Percentiles rank a stretch among this genome's conserved stretches.
phyloP scores from a whole-genome alignment of 2,113 vertebrate species.

The Phalacrocorax aristotelis region DNA sequence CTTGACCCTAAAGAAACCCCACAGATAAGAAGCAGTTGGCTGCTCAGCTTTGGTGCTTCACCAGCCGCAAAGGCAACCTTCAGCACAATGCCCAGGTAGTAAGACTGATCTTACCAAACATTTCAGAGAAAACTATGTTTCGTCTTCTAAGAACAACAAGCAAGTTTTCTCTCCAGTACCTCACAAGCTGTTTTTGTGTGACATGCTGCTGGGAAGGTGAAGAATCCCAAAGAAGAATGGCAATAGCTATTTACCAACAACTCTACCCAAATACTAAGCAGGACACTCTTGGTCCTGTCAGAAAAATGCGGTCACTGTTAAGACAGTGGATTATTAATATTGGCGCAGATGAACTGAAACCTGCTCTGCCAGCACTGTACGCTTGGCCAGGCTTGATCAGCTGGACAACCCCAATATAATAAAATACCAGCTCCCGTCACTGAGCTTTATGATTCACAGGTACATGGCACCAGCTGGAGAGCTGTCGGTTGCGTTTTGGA shows the following conservation, averaged over 20 bases:
- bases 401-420: neutral
- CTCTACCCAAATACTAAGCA: neutral
- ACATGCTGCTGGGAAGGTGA: neutral
- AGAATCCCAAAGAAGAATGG: neutral
- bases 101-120: neutral
- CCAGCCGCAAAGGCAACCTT: neutral
- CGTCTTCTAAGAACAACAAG: neutral
- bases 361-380: neutral
- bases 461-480: fast-evolving
- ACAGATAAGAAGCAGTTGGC: neutral
- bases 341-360: neutral
- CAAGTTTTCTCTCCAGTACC: neutral
- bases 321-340: neutral
- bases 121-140: neutral
- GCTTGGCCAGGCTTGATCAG: neutral
- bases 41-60: neutral
- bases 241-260: neutral
- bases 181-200: neutral
- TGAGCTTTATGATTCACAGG: neutral
- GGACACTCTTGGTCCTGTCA: neutral
- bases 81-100: neutral
- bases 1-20: neutral
- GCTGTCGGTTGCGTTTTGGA: neutral
- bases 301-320: neutral
- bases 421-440: neutral